Percentiles rank a stretch among this genome's conserved stretches.
These are phyloP conservation scores for Donacobius atricapilla DNA, from an alignment of 2,113 vertebrate genomes.

Conservation along the genomic window DNA sequence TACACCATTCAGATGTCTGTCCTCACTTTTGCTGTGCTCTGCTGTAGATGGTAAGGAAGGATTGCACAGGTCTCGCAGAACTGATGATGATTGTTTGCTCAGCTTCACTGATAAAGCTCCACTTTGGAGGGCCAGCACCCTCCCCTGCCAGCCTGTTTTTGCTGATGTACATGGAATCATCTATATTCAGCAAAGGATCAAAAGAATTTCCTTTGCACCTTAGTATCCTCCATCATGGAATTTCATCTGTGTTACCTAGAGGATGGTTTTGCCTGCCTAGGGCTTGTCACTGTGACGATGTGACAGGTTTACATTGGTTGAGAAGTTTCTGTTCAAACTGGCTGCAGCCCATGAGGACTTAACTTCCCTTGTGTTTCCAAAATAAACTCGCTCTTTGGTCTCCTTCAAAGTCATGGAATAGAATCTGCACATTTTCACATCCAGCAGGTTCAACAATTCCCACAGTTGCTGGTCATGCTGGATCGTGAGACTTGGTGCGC, in stretches of 20 bases:
- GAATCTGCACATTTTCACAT: neutral
- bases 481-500: fast-evolving
- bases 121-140: neutral
- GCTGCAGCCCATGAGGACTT: neutral
- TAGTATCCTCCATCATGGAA: neutral
- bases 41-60: neutral
- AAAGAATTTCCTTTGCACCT: neutral
- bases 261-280: neutral
- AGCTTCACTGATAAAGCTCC: neutral
- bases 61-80: neutral
- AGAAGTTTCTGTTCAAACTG: neutral
- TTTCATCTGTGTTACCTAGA: neutral
- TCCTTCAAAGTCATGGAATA: neutral
- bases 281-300: neutral
- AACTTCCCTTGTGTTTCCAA: neutral
- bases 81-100: neutral
- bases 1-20: neutral
- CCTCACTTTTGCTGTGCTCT: neutral
- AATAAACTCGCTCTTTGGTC: neutral
- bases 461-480: fast-evolving
- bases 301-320: neutral
- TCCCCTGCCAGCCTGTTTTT: neutral
- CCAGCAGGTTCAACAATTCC: neutral
- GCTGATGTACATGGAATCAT: fast-evolving
- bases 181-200: neutral